Percentiles rank a stretch among this genome's conserved stretches.
Conservation (phyloP, 2,797 vertebrate genomes). For the Toxotes lorentzi region DNA sequence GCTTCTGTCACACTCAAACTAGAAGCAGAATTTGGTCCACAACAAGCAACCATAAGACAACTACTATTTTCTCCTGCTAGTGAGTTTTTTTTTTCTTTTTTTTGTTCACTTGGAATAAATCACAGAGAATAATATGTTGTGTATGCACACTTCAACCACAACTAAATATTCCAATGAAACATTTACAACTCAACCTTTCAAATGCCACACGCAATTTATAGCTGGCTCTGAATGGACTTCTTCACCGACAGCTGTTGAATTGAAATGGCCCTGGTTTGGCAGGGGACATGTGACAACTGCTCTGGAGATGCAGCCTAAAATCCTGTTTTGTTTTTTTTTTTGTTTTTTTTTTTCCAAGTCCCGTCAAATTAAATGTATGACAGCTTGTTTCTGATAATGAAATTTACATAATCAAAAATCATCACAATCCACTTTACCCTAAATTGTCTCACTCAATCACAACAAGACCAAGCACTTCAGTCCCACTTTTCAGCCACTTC, state of each 20-base stretch:
- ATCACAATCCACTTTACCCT: constrained; percentile 42
- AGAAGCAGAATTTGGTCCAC: constrained; percentile 15
- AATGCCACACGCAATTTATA: constrained; percentile 52
- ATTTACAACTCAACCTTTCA: constrained; percentile 56
- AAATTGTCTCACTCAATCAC: constrained; percentile 45
- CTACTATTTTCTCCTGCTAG: constrained; percentile 34
- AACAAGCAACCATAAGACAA: constrained; percentile 28
- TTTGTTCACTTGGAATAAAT: constrained; percentile 44
- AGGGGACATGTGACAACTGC: constrained; percentile 35
- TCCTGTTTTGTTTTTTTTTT: background rate
- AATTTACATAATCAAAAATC: constrained; percentile 46
- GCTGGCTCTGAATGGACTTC: constrained; percentile 36
- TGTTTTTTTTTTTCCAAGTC: constrained; percentile 12
- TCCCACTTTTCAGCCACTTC: constrained; percentile 35
- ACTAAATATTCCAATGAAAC: constrained; percentile 58
- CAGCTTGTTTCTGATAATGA: constrained; percentile 56
- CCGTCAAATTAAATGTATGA: constrained; percentile 39
- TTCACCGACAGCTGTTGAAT: constrained; percentile 65
- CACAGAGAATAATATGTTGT: constrained; percentile 44
- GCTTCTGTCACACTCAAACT: constrained; percentile 26
- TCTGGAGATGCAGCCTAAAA: constrained; percentile 18
- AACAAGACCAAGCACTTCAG: constrained; percentile 41
- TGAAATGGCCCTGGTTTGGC: constrained; percentile 51
- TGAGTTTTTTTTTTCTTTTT: constrained; percentile 3
- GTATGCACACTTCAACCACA: constrained; percentile 52